phyloP scores from a whole-genome alignment of 2,113 vertebrate genomes.

The Todiramphus saurophagus region DNA sequence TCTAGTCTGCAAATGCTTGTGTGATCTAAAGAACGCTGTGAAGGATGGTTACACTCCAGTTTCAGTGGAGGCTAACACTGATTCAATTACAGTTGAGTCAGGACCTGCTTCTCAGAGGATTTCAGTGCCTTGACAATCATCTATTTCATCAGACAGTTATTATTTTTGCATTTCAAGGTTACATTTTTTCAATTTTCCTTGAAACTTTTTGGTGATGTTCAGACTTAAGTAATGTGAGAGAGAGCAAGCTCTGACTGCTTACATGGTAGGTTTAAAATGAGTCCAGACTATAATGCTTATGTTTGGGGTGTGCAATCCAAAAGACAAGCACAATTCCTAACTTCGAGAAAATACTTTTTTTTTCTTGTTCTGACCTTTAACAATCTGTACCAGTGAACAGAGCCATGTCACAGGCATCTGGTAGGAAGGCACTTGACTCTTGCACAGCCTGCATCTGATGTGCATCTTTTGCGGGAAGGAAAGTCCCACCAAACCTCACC shows the following conservation, averaged over 20 bases:
- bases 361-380: background rate
- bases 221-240: background rate
- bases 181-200: background rate
- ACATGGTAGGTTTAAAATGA: background rate
- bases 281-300: background rate
- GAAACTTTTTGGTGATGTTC: background rate
- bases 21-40: background rate
- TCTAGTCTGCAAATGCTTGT: background rate
- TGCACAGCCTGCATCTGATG: background rate
- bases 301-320: background rate
- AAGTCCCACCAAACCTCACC: background rate
- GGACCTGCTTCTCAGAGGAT: background rate
- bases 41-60: background rate
- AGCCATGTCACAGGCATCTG: background rate
- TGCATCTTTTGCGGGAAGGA: fast-evolving
- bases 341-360: background rate
- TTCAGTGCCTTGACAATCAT: background rate
- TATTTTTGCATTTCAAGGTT: background rate
- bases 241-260: background rate
- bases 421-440: background rate
- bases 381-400: background rate
- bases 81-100: background rate
- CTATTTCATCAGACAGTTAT: background rate
- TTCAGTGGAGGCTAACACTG: background rate
- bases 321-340: background rate